Evolutionary conservation across 30 jellyfish, hydroid and myxozoan species (phyloP).

Genomic region (Aurelia sp.): DNA sequence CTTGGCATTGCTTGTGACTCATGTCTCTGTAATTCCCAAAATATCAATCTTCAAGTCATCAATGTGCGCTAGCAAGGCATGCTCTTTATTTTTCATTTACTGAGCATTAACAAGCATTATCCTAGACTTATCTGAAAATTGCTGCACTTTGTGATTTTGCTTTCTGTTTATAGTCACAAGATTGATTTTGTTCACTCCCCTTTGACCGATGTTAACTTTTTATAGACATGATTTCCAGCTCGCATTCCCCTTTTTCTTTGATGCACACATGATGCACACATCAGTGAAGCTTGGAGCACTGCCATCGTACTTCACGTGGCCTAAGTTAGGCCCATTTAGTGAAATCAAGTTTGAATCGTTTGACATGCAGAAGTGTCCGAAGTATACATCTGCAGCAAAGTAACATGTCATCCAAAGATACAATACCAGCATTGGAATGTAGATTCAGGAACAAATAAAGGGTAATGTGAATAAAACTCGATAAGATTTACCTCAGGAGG

Average conservation of each 20-base stretch:
- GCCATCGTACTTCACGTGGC: conserved; percentile 15
- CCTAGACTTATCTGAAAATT: conserved; percentile 3
- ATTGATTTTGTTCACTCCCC: conserved; percentile 3
- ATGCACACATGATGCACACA: neutral
- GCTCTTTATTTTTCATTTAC: conserved; percentile 23
- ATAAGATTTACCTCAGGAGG: too few species aligned
- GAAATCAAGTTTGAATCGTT: neutral
- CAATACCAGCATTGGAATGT: neutral
- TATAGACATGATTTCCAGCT: conserved; percentile 1
- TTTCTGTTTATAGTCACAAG: conserved; percentile 22
- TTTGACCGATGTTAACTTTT: conserved; percentile 1
- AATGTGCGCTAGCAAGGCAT: conserved; percentile 6
- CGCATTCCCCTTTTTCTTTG: conserved; percentile 1
- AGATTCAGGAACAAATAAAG: too few species aligned
- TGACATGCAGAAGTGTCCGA: neutral
- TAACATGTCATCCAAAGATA: neutral
- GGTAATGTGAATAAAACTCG: too few species aligned
- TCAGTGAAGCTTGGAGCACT: neutral
- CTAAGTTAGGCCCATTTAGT: conserved; percentile 8
- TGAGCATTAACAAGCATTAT: conserved; percentile 28
- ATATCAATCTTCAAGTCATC: neutral
- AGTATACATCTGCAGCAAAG: neutral
- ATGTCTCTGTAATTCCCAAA: conserved; percentile 12
- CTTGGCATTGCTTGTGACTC: neutral
- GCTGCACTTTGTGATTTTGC: conserved; percentile 14